Evolutionary conservation across 1,140 invertebrate genomes (phyloP).

Genomic region (Ceratosolen fusciceps): DNA sequence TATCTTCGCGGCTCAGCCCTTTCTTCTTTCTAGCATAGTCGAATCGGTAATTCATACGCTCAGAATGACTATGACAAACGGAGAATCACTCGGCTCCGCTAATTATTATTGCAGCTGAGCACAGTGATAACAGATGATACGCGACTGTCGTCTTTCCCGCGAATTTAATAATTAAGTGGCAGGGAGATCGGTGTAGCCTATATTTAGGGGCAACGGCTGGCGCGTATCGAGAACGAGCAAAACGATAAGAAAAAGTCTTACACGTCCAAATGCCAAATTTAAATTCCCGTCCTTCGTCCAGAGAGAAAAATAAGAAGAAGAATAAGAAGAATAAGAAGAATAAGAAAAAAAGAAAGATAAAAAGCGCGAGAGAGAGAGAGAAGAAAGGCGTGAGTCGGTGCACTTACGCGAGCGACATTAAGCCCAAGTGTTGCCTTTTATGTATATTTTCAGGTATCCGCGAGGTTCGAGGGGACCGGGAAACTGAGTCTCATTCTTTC

Average conservation of each 20-base stretch:
- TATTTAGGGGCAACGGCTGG: background rate
- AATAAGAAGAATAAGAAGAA: too few relatives aligned
- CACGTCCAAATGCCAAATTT: constrained; percentile 23
- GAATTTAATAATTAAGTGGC: background rate
- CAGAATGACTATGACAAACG: too few relatives aligned
- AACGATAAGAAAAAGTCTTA: constrained; percentile 37
- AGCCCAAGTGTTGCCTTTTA: constrained; percentile 57
- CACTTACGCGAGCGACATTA: constrained; percentile 20
- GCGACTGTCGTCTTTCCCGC: too few relatives aligned
- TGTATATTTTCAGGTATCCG: constrained; percentile 51
- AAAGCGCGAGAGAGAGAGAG: too few relatives aligned
- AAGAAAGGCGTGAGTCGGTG: background rate
- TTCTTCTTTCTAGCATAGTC: too few relatives aligned
- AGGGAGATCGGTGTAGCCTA: background rate
- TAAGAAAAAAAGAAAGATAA: too few relatives aligned
- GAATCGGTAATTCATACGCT: too few relatives aligned
- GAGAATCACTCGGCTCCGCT: too few relatives aligned
- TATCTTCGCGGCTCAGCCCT: too few relatives aligned
- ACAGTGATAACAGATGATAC: too few relatives aligned
- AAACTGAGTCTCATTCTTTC: background rate
- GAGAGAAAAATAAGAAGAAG: background rate
- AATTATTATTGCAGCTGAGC: too few relatives aligned
- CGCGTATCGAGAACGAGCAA: background rate
- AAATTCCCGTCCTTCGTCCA: background rate
- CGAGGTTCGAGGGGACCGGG: background rate